Evolutionary conservation across 2,888 invertebrate genomes (phyloP).

Genomic region (Phortica okadai): DNA sequence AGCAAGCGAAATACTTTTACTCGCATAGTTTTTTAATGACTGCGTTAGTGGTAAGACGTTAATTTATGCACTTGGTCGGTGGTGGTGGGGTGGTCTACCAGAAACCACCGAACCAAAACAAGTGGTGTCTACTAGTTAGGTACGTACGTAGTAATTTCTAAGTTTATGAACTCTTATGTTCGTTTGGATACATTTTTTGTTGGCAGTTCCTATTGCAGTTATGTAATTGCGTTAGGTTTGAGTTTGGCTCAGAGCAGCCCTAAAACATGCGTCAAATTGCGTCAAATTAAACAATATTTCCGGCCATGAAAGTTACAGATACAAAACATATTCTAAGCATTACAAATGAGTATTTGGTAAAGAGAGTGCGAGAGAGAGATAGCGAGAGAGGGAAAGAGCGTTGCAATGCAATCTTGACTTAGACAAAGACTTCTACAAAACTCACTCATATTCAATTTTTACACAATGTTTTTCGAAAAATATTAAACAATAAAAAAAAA

Average conservation of each 20-base stretch:
- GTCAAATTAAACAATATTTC: not conserved
- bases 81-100: too few species aligned
- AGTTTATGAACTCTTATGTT: not conserved
- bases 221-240: not conserved
- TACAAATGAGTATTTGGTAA: not conserved
- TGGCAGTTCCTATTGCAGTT: not conserved
- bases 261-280: not conserved
- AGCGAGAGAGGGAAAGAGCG: conserved; percentile 18
- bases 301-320: conserved; percentile 10
- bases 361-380: not conserved
- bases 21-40: too few species aligned
- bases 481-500: too few species aligned
- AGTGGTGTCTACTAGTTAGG: not conserved
- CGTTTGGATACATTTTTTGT: not conserved
- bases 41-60: too few species aligned
- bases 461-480: not conserved
- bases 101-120: not conserved
- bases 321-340: not conserved
- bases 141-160: not conserved
- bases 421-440: not conserved
- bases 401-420: not conserved
- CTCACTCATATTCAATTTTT: not conserved
- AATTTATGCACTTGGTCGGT: too few species aligned
- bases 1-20: too few species aligned
- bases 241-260: not conserved